Evolutionary conservation across 2,113 vertebrate species (phyloP).

Genomic region (Cinclus mexicanus): DNA sequence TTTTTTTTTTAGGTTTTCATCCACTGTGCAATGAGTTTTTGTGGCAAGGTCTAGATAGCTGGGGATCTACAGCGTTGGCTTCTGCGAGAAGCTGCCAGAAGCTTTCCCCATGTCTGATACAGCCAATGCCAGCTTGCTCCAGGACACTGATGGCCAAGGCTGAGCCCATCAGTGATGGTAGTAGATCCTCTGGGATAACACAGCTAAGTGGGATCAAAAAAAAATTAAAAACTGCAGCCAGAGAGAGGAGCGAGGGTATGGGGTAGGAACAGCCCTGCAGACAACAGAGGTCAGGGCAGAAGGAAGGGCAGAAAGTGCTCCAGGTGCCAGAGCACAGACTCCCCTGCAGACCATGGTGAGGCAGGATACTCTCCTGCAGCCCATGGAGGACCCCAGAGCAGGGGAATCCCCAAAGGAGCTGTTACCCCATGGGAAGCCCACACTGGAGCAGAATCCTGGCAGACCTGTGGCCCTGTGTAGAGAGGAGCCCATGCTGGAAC

Average conservation of each 20-base stretch:
- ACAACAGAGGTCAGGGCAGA: neutral
- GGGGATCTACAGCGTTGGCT: neutral
- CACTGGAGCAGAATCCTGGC: neutral
- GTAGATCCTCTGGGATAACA: neutral
- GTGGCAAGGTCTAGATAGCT: neutral
- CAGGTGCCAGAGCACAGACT: neutral
- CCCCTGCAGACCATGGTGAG: neutral
- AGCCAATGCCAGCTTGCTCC: neutral
- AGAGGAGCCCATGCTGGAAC: neutral
- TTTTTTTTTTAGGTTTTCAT: neutral
- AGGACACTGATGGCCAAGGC: neutral
- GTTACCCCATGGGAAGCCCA: neutral
- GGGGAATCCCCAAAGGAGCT: neutral
- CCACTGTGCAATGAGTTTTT: neutral
- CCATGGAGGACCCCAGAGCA: neutral
- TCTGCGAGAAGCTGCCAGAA: neutral
- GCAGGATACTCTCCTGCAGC: neutral
- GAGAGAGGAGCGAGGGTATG: neutral
- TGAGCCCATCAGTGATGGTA: neutral
- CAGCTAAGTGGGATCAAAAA: neutral
- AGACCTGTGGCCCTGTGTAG: accelerated
- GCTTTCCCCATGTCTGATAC: neutral
- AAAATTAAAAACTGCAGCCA: neutral
- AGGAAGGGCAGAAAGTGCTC: neutral
- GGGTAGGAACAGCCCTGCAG: neutral